A percentile compares a stretch with the other conserved stretches of the same genome.
phyloP scores from a whole-genome alignment of 2,113 vertebrate genomes.

The Tretioscincus oriximinensis region DNA sequence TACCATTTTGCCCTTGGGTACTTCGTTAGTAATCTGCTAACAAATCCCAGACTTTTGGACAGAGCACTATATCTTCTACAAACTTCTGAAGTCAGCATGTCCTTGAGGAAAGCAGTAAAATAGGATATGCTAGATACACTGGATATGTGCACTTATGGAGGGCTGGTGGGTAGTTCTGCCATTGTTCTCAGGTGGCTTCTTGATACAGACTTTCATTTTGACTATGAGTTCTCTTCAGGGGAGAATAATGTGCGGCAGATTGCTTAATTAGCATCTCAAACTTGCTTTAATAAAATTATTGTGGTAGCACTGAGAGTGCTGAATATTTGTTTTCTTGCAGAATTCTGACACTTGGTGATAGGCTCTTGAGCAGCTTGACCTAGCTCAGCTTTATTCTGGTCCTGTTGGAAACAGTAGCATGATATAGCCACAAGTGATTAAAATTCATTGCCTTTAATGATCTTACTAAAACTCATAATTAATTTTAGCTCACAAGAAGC shows the following conservation, averaged over 20 bases:
- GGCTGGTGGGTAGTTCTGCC: not conserved
- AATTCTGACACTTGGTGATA: conserved; percentile 47
- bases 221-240: not conserved
- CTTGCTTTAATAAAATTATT: not conserved
- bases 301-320: not conserved
- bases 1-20: not conserved
- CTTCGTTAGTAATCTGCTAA: too few species aligned
- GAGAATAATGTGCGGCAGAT: not conserved
- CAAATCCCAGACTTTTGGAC: too few species aligned
- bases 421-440: not conserved
- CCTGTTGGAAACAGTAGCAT: not conserved
- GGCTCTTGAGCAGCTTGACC: conserved; percentile 48
- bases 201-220: not conserved
- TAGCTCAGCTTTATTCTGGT: conserved; percentile 25
- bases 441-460: not conserved
- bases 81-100: not conserved
- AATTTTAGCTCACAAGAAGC: not conserved
- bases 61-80: not conserved
- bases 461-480: not conserved
- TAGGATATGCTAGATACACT: not conserved
- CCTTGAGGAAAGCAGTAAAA: not conserved
- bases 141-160: not conserved
- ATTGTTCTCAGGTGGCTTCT: not conserved
- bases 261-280: not conserved
- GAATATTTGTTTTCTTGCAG: not conserved